Evolutionary conservation across 2,113 vertebrate species (phyloP), one percentile per base, ranked within the genome.

Genomic region (Cochlearius cochlearius): DNA sequence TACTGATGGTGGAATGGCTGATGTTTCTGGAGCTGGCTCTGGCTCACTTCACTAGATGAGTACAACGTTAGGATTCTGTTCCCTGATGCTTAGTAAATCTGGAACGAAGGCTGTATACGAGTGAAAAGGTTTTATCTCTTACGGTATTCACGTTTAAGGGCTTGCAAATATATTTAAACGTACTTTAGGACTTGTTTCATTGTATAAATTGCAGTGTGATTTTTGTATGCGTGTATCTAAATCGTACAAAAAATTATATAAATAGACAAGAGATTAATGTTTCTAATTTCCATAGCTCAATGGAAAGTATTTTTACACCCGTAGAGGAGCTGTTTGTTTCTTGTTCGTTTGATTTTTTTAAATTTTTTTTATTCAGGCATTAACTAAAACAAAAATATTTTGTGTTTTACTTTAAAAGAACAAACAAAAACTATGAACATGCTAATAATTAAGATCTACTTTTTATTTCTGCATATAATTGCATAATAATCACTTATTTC

Each of bases 51-150:
- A 2, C 32, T n/a, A 26, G 9, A 4, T 38, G 27, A 74, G 10
- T 27, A 34, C 19, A 41, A 32, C 0, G 0, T n/a, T 53, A 36
- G 0, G 3, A 11, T n/a, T 47, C 22, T 27, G 12, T 39, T 67
- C 9, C 5, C 3, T 15, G 34, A 56, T 50, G 25, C 21, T 56
- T 34, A 38, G 13, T 43, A 50, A 50, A 53, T 77, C 63, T 58
- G 14, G 27, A 76, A 71, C 4, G 56, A 56, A 32, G 10, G 6
- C 19, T 38, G 7, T 45, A 20, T 21, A 25, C 0, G 4, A 64
- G 5, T 5, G 14, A 52, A 52, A 77, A 4, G 14, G 16, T 47
- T 67, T 32, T 72, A 18, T 27, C 25, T 45, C 34, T n/a, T n/a
- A 5, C 2, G 8, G 27, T n/a, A 34, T 45, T 68, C 13, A 20